phyloP scores from a whole-genome alignment of 2,888 invertebrate species.

The Epiblema foenella region DNA sequence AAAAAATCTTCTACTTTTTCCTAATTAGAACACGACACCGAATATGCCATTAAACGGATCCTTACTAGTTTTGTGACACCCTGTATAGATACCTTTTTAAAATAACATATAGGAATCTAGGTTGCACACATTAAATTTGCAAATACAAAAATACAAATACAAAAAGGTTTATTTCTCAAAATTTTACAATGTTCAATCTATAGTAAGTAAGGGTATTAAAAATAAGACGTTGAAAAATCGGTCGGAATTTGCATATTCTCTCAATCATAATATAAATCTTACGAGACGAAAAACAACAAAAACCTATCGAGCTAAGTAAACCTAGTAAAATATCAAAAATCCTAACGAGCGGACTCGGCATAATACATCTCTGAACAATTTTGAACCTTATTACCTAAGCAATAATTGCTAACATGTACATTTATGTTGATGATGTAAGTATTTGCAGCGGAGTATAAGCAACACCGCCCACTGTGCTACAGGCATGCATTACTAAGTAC shows the following conservation, averaged over 20 bases:
- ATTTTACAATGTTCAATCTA: too few relatives aligned
- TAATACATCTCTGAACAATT: neutral
- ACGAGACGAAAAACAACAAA: slow-evolving; percentile 4
- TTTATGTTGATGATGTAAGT: neutral
- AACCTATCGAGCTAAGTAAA: neutral
- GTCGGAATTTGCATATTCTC: slow-evolving; percentile 18
- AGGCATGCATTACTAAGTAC: slow-evolving; percentile 16
- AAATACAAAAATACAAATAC: too few relatives aligned
- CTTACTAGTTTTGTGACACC: too few relatives aligned
- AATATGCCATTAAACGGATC: too few relatives aligned
- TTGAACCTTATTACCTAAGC: neutral
- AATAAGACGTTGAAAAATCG: too few relatives aligned
- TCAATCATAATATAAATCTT: slow-evolving; percentile 26
- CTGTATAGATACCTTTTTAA: too few relatives aligned
- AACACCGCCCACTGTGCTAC: slow-evolving; percentile 38
- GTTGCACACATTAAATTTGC: neutral
- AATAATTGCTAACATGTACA: neutral
- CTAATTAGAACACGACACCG: too few relatives aligned
- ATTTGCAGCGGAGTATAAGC: slow-evolving; percentile 16
- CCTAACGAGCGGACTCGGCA: slow-evolving; percentile 22
- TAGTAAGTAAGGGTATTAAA: too few relatives aligned
- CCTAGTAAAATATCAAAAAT: slow-evolving; percentile 19
- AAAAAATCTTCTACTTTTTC: too few relatives aligned
- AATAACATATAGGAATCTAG: too few relatives aligned
- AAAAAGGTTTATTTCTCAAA: too few relatives aligned